Evolutionary conservation across 2,113 vertebrate species (phyloP).

Genomic region (Podiceps cristatus): DNA sequence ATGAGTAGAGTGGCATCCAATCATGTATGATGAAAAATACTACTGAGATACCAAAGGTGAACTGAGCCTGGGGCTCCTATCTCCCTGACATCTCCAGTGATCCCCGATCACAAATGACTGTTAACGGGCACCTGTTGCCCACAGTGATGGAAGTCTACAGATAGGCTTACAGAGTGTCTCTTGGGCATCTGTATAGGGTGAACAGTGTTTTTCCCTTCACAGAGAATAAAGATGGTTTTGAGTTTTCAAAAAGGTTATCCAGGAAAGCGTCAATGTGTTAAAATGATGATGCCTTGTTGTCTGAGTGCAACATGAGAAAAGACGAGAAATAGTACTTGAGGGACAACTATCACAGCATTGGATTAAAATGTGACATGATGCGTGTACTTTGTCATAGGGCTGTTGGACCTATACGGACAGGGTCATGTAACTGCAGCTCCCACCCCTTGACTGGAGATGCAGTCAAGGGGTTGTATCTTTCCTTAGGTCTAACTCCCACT

Average conservation of each 20-base stretch:
- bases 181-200: neutral
- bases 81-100: neutral
- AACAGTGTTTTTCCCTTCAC: neutral
- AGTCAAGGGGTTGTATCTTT: neutral
- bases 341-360: neutral
- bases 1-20: neutral
- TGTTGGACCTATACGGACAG: neutral
- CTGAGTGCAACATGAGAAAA: neutral
- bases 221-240: neutral
- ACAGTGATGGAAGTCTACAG: neutral
- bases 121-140: neutral
- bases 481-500: neutral
- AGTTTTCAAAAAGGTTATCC: neutral
- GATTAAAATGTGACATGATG: neutral
- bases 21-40: neutral
- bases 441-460: neutral
- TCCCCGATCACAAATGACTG: fast-evolving
- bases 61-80: neutral
- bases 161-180: neutral
- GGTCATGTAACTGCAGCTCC: neutral
- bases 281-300: neutral
- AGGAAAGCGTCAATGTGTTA: neutral
- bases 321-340: neutral
- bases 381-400: neutral
- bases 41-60: neutral